Evolutionary conservation across 2,888 invertebrate genomes (phyloP).

Genomic region (Diarsia mendica): DNA sequence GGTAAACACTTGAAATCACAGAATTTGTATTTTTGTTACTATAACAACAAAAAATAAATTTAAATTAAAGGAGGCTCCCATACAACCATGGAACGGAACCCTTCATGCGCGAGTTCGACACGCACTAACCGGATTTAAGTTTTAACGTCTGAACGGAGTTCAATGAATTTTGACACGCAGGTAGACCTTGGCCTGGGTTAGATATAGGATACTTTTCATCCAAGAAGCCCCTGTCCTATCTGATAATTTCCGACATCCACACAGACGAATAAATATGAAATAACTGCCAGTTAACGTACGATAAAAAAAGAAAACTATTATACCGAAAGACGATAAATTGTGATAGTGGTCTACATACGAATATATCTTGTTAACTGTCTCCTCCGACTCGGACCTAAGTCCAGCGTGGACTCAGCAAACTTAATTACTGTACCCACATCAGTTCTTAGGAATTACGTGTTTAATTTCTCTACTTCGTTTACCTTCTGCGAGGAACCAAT

Average conservation of each 20-base stretch:
- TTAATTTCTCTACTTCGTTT: slow-evolving; percentile 68
- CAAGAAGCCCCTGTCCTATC: too few relatives aligned
- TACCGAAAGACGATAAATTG: slow-evolving; percentile 34
- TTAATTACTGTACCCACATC: slow-evolving; percentile 78
- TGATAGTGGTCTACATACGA: slow-evolving; percentile 62
- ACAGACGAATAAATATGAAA: neutral
- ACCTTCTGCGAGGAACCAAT: slow-evolving; percentile 60
- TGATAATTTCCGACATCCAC: neutral
- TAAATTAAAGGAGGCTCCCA: too few relatives aligned
- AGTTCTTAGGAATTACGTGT: slow-evolving; percentile 74
- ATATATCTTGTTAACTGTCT: slow-evolving; percentile 70
- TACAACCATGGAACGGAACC: too few relatives aligned
- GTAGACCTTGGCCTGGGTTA: neutral
- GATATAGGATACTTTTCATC: neutral
- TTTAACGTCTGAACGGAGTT: neutral
- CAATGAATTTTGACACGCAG: neutral
- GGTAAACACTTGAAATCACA: too few relatives aligned
- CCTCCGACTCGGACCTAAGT: slow-evolving; percentile 21
- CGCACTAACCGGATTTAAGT: too few relatives aligned
- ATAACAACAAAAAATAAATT: too few relatives aligned
- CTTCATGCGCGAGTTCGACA: too few relatives aligned
- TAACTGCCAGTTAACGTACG: neutral
- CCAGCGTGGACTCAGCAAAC: slow-evolving; percentile 68
- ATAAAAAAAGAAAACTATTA: neutral
- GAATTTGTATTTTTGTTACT: too few relatives aligned